Conservation (phyloP, 92 coral and sea anemone species). For the Bergia puertoricense region DNA sequence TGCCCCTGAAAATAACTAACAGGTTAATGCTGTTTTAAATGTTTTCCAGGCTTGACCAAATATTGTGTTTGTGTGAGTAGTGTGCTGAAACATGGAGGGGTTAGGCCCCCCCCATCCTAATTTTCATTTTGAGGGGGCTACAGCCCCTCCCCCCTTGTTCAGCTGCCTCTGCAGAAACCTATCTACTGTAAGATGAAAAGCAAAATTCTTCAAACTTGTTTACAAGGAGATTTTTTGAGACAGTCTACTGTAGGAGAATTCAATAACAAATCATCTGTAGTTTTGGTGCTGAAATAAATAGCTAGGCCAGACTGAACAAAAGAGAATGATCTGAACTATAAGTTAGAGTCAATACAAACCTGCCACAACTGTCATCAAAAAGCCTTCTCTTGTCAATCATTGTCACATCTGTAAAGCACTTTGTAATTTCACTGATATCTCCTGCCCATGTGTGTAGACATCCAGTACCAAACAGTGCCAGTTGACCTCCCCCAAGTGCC, state of each 20-base stretch:
- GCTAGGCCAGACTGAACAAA: too few relatives aligned
- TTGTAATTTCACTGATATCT: slow-evolving; percentile 68
- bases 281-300: too few relatives aligned
- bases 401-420: slow-evolving; percentile 73
- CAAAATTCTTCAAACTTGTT: too few relatives aligned
- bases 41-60: not conserved
- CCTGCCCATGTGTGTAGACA: slow-evolving; percentile 96
- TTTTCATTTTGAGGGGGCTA: not conserved
- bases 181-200: too few relatives aligned
- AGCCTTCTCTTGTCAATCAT: slow-evolving; percentile 76
- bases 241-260: too few relatives aligned
- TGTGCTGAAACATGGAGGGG: too few relatives aligned
- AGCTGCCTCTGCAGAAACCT: not conserved
- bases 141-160: too few relatives aligned
- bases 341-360: slow-evolving; percentile 43
- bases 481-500: slow-evolving; percentile 91
- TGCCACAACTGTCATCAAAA: slow-evolving; percentile 94
- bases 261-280: too few relatives aligned
- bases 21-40: not conserved
- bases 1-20: slow-evolving; percentile 61
- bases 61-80: too few relatives aligned
- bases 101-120: too few relatives aligned
- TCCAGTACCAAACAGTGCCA: slow-evolving; percentile 95
- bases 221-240: too few relatives aligned
- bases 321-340: too few relatives aligned